These are phyloP conservation scores for Norana najaformis DNA, from an alignment of 2,888 invertebrate species.

Conservation along the genomic window DNA sequence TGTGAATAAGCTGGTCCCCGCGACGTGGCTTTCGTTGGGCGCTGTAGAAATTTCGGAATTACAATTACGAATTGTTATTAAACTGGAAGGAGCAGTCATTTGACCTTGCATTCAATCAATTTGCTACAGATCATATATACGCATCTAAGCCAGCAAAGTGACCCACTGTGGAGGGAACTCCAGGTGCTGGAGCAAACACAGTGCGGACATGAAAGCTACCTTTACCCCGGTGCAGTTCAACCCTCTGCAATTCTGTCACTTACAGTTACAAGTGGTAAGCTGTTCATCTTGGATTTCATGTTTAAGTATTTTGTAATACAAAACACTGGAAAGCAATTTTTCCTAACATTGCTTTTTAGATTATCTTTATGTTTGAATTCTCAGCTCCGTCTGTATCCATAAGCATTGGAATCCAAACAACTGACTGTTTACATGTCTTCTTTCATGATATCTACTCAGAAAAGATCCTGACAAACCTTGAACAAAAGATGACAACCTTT, in stretches of 20 bases:
- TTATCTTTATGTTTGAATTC: not conserved
- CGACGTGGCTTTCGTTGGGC: too few species aligned
- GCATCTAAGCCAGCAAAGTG: not conserved
- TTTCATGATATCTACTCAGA: not conserved
- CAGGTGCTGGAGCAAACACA: slow-evolving; percentile 7
- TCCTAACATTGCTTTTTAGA: not conserved
- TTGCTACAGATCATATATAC: not conserved
- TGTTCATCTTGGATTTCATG: too few species aligned
- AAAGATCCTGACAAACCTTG: not conserved
- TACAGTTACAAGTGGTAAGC: slow-evolving; percentile 4
- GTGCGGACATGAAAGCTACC: slow-evolving; percentile 20
- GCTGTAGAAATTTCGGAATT: too few species aligned
- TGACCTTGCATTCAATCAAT: not conserved
- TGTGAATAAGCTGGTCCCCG: too few species aligned
- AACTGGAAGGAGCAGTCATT: not conserved
- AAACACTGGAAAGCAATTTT: not conserved
- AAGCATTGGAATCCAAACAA: not conserved
- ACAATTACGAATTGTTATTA: too few species aligned
- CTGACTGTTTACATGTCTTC: not conserved
- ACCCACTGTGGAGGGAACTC: slow-evolving; percentile 1
- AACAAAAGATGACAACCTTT: too few species aligned
- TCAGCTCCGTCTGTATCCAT: not conserved
- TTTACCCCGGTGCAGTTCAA: not conserved
- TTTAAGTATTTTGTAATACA: not conserved
- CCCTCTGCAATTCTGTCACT: not conserved